Evolutionary conservation across 2,888 invertebrate genomes (phyloP), one percentile per base, ranked within the genome.

Genomic region (Scaptomyza tumidula): DNA sequence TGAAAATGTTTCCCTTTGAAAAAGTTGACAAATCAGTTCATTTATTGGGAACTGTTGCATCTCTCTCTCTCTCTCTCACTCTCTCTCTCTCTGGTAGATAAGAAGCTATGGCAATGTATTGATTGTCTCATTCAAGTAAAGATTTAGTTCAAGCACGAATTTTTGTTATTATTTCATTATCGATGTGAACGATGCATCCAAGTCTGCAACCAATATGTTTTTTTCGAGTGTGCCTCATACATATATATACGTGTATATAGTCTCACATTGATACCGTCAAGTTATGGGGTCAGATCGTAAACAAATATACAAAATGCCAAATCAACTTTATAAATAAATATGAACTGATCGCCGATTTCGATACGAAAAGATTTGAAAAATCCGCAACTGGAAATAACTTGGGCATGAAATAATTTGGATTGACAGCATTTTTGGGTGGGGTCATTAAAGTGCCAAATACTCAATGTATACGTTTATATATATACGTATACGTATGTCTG

Each of bases 221-320:
- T 43, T 44, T 54, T 43, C 11, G 50, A 41, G 41, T 76, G 77
- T 60, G 65, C 77, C 71, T 58, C 64, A 72, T 45, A 35, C 24
- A 37, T 7, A n/a, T 13, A 44, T 3, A 33, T 24, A n/a, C 27
- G 9, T 3, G 10, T 13, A 27, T 3, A 31, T 6, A 49, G 9
- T 46, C 33, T 29, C 24, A 10, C 13, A 62, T 27, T 41, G 31
- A 56, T 56, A 49, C 55, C 29, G 49, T 31, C 39, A 29, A 63
- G 57, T 73, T 82, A 85, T 85, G 79, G 44, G 82, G 82, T 85
- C 82, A 87, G 68, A 58, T 59, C 73, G 79, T 82, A 82, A 78
- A 85, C 88, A 82, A 69, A 85, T 81, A 85, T 81, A 39, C 7
- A 69, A 67, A 68, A 71, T 64, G 73, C 57, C 72, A 75, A 64